Evolutionary conservation across 2,888 invertebrate species (phyloP).

Genomic region (Carterocephalus palaemon): DNA sequence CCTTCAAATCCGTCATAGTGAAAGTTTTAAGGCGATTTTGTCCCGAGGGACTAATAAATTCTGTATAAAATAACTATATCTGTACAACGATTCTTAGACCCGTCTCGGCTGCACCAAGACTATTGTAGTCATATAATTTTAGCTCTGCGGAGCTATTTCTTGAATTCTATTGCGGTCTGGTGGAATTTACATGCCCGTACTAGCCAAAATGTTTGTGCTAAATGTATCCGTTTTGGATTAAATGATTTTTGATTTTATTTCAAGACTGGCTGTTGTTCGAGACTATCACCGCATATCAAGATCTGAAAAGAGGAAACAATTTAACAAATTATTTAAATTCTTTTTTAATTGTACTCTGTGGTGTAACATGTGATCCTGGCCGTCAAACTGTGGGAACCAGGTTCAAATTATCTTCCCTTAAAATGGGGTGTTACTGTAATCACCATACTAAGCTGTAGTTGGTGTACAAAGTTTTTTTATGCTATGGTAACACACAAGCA

Average conservation of each 20-base stretch:
- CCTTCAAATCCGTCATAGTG: slow-evolving; percentile 39
- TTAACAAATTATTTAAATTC: too few relatives aligned
- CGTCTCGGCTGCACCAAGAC: slow-evolving; percentile 44
- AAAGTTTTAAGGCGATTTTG: slow-evolving; percentile 23
- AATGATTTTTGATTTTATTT: slow-evolving; percentile 35
- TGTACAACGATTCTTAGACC: slow-evolving; percentile 46
- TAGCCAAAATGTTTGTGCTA: slow-evolving; percentile 31
- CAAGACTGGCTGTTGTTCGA: slow-evolving; percentile 35
- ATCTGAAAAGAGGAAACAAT: slow-evolving; percentile 53
- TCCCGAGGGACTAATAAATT: slow-evolving; percentile 16
- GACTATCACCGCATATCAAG: slow-evolving; percentile 73
- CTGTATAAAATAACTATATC: slow-evolving; percentile 34
- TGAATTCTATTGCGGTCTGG: slow-evolving; percentile 19
- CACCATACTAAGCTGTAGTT: too few relatives aligned
- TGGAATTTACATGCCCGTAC: slow-evolving; percentile 45
- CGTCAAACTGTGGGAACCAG: too few relatives aligned
- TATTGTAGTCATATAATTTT: slow-evolving; percentile 31
- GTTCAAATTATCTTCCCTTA: too few relatives aligned
- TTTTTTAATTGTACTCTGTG: too few relatives aligned
- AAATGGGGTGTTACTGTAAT: too few relatives aligned
- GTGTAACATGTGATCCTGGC: too few relatives aligned
- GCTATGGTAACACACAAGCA: too few relatives aligned
- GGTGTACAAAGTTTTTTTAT: too few relatives aligned
- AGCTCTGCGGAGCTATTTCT: slow-evolving; percentile 28
- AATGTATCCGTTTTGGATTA: slow-evolving; percentile 27